These are phyloP conservation scores for Ladona fulva DNA, from an alignment of 1,140 invertebrate species.

Conservation along the genomic window DNA sequence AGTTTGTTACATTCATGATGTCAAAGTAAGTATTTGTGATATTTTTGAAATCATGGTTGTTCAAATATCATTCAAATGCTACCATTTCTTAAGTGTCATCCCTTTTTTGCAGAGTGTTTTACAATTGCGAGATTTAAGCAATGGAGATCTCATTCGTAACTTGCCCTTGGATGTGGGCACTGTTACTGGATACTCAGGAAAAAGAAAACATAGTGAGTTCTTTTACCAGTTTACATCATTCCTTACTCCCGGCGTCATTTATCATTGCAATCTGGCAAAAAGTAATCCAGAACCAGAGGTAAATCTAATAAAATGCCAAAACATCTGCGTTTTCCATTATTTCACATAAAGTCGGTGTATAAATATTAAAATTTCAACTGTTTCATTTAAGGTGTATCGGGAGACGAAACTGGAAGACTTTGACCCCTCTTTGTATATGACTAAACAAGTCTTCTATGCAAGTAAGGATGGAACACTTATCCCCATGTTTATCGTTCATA, in stretches of 20 bases:
- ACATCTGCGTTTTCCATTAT: neutral
- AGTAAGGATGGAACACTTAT: constrained; percentile 93
- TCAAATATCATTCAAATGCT: neutral
- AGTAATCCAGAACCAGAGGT: constrained; percentile 55
- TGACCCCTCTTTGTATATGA: constrained; percentile 68
- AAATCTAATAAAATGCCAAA: constrained; percentile 29
- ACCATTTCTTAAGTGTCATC: neutral
- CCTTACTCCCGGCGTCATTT: constrained; percentile 83
- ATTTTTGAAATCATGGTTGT: constrained; percentile 13
- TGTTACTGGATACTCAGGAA: constrained; percentile 72
- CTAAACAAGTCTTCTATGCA: constrained; percentile 85
- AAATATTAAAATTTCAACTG: neutral
- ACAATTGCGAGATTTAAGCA: constrained; percentile 66
- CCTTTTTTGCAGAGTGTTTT: constrained; percentile 60
- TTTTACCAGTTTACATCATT: constrained; percentile 94
- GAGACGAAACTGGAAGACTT: constrained; percentile 80
- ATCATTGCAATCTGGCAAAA: constrained; percentile 69
- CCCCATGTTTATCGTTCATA: constrained; percentile 93
- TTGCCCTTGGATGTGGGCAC: constrained; percentile 82
- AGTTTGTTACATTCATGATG: constrained; percentile 86
- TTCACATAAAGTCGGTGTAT: too few relatives aligned
- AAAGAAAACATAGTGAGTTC: constrained; percentile 77
- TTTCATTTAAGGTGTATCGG: constrained; percentile 57
- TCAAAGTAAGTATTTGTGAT: constrained; percentile 57
- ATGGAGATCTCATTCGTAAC: constrained; percentile 58